A percentile compares a stretch with the other conserved stretches of the same genome.
Evolutionary conservation across 2,797 vertebrate species (phyloP).

Genomic region (Phaenicophaeus curvirostris): DNA sequence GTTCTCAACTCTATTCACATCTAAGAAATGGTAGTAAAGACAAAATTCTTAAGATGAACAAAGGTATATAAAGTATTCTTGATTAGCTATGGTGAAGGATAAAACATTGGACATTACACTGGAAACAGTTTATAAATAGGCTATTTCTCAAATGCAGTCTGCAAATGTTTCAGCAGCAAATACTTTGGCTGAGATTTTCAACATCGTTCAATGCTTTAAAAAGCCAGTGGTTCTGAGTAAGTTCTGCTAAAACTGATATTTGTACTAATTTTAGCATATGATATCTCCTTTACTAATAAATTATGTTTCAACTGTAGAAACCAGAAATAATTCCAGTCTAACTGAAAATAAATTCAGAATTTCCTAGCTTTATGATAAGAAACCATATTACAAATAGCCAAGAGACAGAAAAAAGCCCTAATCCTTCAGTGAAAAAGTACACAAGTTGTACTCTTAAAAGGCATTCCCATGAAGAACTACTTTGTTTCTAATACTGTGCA

Average conservation of each 20-base stretch:
- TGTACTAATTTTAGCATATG: neutral
- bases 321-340: neutral
- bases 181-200: neutral
- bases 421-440: neutral
- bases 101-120: neutral
- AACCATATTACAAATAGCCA: neutral
- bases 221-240: neutral
- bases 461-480: neutral
- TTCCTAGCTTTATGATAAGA: neutral
- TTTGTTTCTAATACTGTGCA: neutral
- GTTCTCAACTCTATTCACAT: neutral
- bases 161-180: neutral
- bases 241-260: neutral
- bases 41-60: neutral
- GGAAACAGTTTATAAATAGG: neutral
- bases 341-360: neutral
- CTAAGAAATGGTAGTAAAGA: neutral
- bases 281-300: neutral
- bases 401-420: accelerated
- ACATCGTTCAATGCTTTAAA: neutral
- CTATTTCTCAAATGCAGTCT: neutral
- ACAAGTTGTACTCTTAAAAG: neutral
- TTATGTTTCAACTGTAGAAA: neutral
- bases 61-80: neutral
- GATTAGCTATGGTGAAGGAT: neutral